Base-by-base conservation (phyloP, 2,113 vertebrate genomes). In the Eclectus roratus region DNA sequence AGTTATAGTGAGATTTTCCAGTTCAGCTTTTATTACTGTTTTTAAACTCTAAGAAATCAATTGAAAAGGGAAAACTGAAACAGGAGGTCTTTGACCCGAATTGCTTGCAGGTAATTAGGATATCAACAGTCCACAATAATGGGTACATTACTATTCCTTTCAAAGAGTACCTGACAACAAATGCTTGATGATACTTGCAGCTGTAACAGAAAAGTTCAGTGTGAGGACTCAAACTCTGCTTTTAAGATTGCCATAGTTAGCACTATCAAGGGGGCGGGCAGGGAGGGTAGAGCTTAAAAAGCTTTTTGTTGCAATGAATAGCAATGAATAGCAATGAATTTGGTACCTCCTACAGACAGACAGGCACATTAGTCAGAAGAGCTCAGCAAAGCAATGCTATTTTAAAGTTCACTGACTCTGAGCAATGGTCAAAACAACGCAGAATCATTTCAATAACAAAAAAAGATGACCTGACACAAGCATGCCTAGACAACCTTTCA, bases 401-500 rank as follows among this genome's bases (percentile, higher is more conserved):
- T 69, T 76, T 44, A 52, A 60, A 88, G 68, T 47, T 86, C 82
- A 55, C 27, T 56, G 58, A 35, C 61, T 23, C 68, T 64, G 37
- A 92, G 49, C 56, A 58, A 37, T 28, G 28, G 49, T 21, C 56
- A 41, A 61, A 85, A 52, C 13, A 16, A 17, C 13, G 29, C n/a
- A 58, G 61, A 71, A 85, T 53, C 70, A 87, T 9, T 8, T 1
- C 18, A 33, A 5, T 31, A 65, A 72, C 10, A 33, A 68, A 86
- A 52, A 84, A 76, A 52, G 68, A 91, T 68, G 7, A 41, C 15
- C 37, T 14, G 27, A 49, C 21, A 53, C 19, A 69, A 68, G 29
- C 65, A 28, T 2, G 2, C 28, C 41, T 18, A 28, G 35, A 14
- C 18, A 69, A 25, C 6, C 10, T 52, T 18, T 46, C 2, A 0